Base-by-base conservation (phyloP, 1,140 invertebrate species). In the Druon quercuslanigerum region DNA sequence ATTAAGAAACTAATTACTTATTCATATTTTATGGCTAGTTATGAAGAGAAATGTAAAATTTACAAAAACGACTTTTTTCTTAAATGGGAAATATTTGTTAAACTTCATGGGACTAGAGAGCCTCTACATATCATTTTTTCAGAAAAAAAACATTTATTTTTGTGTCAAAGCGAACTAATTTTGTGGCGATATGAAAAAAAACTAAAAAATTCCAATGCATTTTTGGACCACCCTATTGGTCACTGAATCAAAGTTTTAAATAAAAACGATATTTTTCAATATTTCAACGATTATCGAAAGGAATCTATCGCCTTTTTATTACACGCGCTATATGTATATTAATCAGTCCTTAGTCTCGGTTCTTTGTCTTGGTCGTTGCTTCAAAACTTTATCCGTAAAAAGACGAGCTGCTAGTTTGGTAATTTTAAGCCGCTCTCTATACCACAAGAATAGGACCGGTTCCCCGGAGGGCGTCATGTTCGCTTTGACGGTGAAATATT, bases 371-470 rank as follows among this genome's bases (percentile, higher is more conserved):
- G 46, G 60, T 66, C 33, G 33, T 66, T 14, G 33, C 1, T 33
- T 4, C 60, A 66, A 66, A 66, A 66, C 60, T 66, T 66, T 66
- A 66, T 66, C 60, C 13, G 33, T 20, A 66, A 66, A 66, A 66
- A 66, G 60, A 46, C 60, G 60, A n/a, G 60, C 60, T n/a, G 40
- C 60, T 66, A 66, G 60, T 66, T 66, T 66, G 60, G 60, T 66
- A 66, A 33, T 66, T 66, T 66, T 4, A 40, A 66, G 33, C 60
- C n/a, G 60, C 60, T 66, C 40, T 25, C 40, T 66, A 46, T 40
- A 66, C 33, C 60, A 66, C 33, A 40, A 40, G n/a, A 66, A 66
- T 66, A 66, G 60, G 60, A 66, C 60, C 25, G 25, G 60, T 40
- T 66, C 60, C 60, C 60, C 33, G n/a, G 20, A 14, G 16, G 25